A percentile compares a stretch with the other conserved stretches of the same genome.
Conservation (phyloP, 2,797 vertebrate genomes). For the Tragelaphus eurycerus region DNA sequence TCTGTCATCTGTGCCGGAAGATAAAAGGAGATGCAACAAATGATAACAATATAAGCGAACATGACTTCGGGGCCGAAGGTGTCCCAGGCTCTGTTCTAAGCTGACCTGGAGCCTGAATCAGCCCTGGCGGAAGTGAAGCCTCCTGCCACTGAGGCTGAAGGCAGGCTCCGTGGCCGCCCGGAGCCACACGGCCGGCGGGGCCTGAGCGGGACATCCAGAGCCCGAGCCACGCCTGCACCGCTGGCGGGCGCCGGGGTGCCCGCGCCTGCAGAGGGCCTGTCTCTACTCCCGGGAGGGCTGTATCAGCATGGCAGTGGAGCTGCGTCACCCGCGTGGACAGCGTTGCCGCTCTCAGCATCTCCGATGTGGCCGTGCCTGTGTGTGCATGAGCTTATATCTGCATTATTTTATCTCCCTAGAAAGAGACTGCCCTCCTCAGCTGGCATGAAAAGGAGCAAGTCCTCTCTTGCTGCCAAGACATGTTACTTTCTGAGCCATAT, state of each 20-base stretch:
- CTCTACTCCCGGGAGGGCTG: rapidly evolving
- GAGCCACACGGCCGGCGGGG: rapidly evolving
- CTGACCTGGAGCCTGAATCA: too few species aligned
- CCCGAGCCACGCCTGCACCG: rapidly evolving
- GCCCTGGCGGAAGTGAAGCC: rapidly evolving
- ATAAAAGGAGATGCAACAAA: too few species aligned
- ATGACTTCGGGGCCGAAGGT: rapidly evolving
- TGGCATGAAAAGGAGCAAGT: neutral
- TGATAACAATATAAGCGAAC: rapidly evolving
- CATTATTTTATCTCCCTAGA: neutral
- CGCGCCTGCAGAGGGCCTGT: rapidly evolving
- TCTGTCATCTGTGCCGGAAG: rapidly evolving
- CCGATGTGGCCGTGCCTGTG: rapidly evolving
- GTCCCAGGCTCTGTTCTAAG: too few species aligned
- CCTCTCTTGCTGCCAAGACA: neutral
- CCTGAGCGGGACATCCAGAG: rapidly evolving
- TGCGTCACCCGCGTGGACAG: rapidly evolving
- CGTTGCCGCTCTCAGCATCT: rapidly evolving
- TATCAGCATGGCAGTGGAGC: rapidly evolving
- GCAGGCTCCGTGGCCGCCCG: rapidly evolving
- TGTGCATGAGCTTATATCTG: neutral
- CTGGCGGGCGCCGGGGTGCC: rapidly evolving
- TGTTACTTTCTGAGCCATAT: neutral
- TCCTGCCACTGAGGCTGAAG: rapidly evolving
- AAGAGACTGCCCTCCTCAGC: neutral